phyloP scores from a whole-genome alignment of 2,888 invertebrate genomes.

The Athalia circularis region DNA sequence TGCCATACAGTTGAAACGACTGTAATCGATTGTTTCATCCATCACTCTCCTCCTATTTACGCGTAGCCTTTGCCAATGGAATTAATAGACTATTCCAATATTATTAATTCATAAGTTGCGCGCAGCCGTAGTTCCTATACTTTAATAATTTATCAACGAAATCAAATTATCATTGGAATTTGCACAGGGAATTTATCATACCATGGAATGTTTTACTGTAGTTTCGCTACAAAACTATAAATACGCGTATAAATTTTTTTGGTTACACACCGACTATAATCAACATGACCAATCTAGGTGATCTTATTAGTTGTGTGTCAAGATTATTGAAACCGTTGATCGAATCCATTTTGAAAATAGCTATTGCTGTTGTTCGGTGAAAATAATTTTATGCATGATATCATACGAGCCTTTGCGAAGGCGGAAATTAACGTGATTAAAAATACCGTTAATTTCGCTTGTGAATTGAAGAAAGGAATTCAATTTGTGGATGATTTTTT shows the following conservation, averaged over 20 bases:
- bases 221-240: neutral
- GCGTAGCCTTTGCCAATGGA: constrained; percentile 38
- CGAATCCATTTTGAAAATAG: neutral
- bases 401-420: neutral
- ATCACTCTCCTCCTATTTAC: constrained; percentile 9
- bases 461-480: too few species aligned
- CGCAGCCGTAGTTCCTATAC: constrained; percentile 26
- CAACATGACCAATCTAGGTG: constrained; percentile 20
- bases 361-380: neutral
- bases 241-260: neutral
- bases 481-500: too few species aligned
- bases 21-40: constrained; percentile 15
- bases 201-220: neutral
- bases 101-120: constrained; percentile 38
- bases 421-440: too few species aligned
- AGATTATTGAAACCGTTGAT: constrained; percentile 10
- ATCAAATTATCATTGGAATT: neutral
- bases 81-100: constrained; percentile 25
- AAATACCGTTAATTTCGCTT: too few species aligned
- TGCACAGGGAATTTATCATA: constrained; percentile 8
- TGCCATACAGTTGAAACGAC: constrained; percentile 17
- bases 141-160: neutral
- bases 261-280: constrained; percentile 23
- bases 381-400: constrained; percentile 7
- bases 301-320: constrained; percentile 7